Conservation (phyloP, 2,113 vertebrate genomes). For the Corydoras sp. region DNA sequence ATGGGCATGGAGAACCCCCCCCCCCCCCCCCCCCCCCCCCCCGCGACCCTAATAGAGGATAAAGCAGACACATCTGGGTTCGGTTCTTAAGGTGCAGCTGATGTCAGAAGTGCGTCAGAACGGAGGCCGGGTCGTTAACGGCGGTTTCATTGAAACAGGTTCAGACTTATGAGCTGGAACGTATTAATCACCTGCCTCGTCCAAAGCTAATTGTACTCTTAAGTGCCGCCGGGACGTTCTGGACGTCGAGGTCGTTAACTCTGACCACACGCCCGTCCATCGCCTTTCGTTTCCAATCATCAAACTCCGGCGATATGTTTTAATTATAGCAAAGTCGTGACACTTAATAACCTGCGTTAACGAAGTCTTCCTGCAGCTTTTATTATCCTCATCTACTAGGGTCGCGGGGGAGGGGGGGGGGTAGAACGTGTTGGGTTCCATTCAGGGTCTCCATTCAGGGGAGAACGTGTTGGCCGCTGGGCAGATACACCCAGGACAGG, state of each 20-base stretch:
- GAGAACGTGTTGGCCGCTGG: too few relatives aligned
- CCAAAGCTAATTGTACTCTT: conserved; percentile 34
- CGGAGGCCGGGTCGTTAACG: conserved; percentile 62
- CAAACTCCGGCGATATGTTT: neutral
- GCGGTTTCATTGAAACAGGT: conserved; percentile 57
- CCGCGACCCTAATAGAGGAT: too few relatives aligned
- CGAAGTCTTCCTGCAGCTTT: too few relatives aligned
- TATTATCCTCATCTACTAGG: too few relatives aligned
- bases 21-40: too few relatives aligned
- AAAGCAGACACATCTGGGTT: neutral
- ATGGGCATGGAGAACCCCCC: too few relatives aligned
- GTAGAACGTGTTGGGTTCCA: too few relatives aligned
- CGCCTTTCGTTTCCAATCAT: neutral
- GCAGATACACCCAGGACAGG: too few relatives aligned
- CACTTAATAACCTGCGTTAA: too few relatives aligned
- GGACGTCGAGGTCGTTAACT: neutral
- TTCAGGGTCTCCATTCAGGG: too few relatives aligned
- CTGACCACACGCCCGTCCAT: neutral
- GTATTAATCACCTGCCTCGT: conserved; percentile 51
- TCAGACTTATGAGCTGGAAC: conserved; percentile 48
- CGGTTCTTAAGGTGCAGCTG: conserved; percentile 42
- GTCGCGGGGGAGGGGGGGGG: too few relatives aligned
- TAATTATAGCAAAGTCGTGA: neutral
- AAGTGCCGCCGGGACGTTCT: conserved; percentile 9
- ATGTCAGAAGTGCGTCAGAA: conserved; percentile 59